Evolutionary conservation across 2,888 invertebrate genomes (phyloP).

Genomic region (Dorcus hopei): DNA sequence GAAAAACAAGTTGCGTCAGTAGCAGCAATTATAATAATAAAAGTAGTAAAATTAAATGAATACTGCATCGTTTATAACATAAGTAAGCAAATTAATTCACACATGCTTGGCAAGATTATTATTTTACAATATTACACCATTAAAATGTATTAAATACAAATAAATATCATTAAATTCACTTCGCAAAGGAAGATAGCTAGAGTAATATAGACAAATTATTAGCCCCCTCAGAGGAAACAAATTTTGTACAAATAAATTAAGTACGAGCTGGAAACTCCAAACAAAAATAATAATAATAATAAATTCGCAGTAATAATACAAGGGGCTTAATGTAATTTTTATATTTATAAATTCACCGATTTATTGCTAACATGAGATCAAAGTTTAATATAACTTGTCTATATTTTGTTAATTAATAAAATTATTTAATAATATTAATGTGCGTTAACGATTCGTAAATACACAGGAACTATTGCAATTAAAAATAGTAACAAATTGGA

Average conservation of each 20-base stretch:
- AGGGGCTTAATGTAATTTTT: no score
- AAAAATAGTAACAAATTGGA: background rate
- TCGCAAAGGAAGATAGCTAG: background rate
- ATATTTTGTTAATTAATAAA: background rate
- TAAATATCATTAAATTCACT: slow-evolving; percentile 2
- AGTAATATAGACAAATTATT: slow-evolving; percentile 8
- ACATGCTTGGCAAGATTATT: slow-evolving; percentile 17
- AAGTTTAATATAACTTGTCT: slow-evolving; percentile 5
- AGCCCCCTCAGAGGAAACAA: background rate
- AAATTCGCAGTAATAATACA: background rate
- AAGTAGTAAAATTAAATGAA: background rate
- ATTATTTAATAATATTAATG: no score
- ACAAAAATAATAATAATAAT: background rate
- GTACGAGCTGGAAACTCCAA: background rate
- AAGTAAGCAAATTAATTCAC: slow-evolving; percentile 10
- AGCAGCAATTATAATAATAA: slow-evolving; percentile 7
- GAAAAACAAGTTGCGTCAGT: background rate
- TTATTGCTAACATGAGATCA: slow-evolving; percentile 5
- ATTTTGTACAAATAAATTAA: background rate
- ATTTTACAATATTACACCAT: slow-evolving; percentile 1
- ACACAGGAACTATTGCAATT: background rate
- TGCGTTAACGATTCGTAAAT: no score
- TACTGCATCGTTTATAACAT: slow-evolving; percentile 10
- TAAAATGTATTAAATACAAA: slow-evolving; percentile 13
- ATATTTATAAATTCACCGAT: background rate